Conservation (phyloP, 2,797 vertebrate species). For the Alfaro cultratus region DNA sequence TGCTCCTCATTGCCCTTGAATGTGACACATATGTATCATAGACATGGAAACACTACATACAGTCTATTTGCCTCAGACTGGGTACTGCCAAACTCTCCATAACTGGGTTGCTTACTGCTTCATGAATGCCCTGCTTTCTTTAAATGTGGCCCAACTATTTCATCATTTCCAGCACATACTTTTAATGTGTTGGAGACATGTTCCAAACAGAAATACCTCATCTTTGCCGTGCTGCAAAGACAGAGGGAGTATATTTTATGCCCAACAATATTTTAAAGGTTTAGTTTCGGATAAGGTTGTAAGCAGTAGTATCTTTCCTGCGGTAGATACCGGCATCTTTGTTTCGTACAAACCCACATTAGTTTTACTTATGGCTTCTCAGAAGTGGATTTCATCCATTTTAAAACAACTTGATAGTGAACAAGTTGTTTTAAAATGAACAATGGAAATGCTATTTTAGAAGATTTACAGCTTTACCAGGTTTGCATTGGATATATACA, state of each 20-base stretch:
- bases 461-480: neutral
- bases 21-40: conserved; percentile 36
- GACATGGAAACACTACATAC: conserved; percentile 21
- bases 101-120: conserved; percentile 12
- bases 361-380: neutral
- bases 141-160: neutral
- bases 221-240: conserved; percentile 9
- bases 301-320: neutral
- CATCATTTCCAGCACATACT: conserved; percentile 10
- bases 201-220: neutral
- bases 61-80: conserved; percentile 5
- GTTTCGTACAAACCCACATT: neutral
- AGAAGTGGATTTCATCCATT: neutral
- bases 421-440: no score
- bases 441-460: neutral
- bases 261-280: neutral
- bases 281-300: neutral
- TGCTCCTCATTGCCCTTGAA: conserved; percentile 24
- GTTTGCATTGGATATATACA: neutral
- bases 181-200: conserved; percentile 2
- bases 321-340: no score
- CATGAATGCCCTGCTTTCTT: conserved; percentile 14
- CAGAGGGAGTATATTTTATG: neutral
- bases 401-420: neutral
- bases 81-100: conserved; percentile 11